Conservation (phyloP, 2,113 vertebrate genomes). For the Scortum barcoo region DNA sequence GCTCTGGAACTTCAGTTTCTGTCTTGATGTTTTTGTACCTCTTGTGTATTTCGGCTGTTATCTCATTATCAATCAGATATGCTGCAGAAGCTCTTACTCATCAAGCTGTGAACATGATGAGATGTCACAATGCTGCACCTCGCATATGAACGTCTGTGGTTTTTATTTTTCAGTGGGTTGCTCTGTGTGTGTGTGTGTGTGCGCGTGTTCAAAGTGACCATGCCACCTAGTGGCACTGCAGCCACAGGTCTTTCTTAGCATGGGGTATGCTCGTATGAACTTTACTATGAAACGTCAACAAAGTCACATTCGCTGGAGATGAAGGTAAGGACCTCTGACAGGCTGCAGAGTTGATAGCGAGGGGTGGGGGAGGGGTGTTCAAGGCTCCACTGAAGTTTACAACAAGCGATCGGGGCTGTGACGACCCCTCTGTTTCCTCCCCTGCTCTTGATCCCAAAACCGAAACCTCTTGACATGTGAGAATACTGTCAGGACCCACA, state of each 20-base stretch:
- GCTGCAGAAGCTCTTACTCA: slow-evolving; percentile 47
- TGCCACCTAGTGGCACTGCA: slow-evolving; percentile 77
- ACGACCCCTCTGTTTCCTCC: slow-evolving; percentile 49
- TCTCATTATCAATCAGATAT: slow-evolving; percentile 33
- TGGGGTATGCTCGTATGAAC: background rate
- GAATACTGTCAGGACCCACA: slow-evolving; percentile 58
- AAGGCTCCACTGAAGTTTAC: slow-evolving; percentile 39
- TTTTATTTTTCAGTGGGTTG: slow-evolving; percentile 25
- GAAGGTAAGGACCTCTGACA: slow-evolving; percentile 32
- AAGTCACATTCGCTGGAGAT: slow-evolving; percentile 33
- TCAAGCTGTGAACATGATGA: slow-evolving; percentile 40
- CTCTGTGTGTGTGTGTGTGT: slow-evolving; percentile 23
- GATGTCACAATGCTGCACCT: slow-evolving; percentile 30
- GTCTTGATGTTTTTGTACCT: slow-evolving; percentile 33
- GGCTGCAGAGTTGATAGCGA: slow-evolving; percentile 30
- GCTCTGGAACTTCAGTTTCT: slow-evolving; percentile 34
- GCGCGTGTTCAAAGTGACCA: slow-evolving; percentile 73
- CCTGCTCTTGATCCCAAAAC: slow-evolving; percentile 52
- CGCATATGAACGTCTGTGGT: slow-evolving; percentile 24
- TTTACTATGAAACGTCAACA: slow-evolving; percentile 27
- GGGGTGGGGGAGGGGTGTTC: no score
- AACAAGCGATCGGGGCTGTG: slow-evolving; percentile 28
- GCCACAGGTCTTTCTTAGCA: slow-evolving; percentile 30
- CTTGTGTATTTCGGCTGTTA: slow-evolving; percentile 20
- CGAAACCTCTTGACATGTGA: slow-evolving; percentile 45